phyloP scores from a whole-genome alignment of 2,888 invertebrate species.

The Standfussiana lucernea region DNA sequence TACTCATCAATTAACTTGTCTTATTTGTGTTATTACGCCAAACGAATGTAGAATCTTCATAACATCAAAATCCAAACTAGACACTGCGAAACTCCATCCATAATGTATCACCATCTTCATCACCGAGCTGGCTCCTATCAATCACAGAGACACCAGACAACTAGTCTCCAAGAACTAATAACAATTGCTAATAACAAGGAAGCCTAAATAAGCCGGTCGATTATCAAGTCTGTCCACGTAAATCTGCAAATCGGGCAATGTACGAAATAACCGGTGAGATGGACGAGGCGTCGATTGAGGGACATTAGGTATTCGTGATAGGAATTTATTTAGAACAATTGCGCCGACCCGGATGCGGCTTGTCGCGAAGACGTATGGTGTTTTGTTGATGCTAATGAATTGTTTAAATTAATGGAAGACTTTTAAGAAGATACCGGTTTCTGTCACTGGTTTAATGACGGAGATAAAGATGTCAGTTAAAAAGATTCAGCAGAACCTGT shows the following conservation, averaged over 20 bases:
- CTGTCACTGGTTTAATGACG: not conserved
- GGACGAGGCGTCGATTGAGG: conserved; percentile 86
- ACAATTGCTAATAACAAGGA: conserved; percentile 79
- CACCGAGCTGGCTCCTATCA: conserved; percentile 61
- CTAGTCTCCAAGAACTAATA: conserved; percentile 84
- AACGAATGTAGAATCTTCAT: not conserved
- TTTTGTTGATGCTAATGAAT: conserved; percentile 36
- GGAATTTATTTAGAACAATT: conserved; percentile 78
- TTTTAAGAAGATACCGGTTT: not conserved
- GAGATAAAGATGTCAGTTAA: not conserved
- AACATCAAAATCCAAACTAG: conserved; percentile 16
- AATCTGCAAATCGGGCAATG: conserved; percentile 78
- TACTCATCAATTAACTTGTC: too few relatives aligned
- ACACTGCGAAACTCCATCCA: conserved; percentile 26
- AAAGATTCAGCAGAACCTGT: too few relatives aligned
- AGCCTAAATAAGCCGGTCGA: conserved; percentile 66
- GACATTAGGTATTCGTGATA: conserved; percentile 79
- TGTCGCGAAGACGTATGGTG: conserved; percentile 55
- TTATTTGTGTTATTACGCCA: too few relatives aligned
- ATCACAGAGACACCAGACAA: conserved; percentile 75
- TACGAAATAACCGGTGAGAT: conserved; percentile 80
- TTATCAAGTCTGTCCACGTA: conserved; percentile 78
- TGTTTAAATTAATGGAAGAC: conserved; percentile 6
- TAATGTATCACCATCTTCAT: conserved; percentile 35
- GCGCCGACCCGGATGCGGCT: conserved; percentile 79